phyloP scores from a whole-genome alignment of 2,888 invertebrate species.

The Malachius bipustulatus region DNA sequence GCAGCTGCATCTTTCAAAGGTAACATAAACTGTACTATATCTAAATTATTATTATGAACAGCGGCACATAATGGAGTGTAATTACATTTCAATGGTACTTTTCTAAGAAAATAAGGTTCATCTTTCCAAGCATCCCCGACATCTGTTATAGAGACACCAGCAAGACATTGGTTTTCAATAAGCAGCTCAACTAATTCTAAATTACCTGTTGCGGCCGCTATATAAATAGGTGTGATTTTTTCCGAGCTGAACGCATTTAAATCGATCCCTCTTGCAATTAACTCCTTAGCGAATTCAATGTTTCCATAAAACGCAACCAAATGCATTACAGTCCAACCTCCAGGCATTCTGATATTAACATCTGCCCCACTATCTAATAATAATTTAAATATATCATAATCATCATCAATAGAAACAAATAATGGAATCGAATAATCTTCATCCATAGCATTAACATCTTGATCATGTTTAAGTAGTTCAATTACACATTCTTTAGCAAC shows the following conservation, averaged over 20 bases:
- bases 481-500: background rate
- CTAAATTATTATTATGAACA: background rate
- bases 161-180: background rate
- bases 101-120: background rate
- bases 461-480: background rate
- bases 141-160: background rate
- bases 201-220: background rate
- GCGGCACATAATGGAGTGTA: background rate
- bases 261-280: background rate
- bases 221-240: background rate
- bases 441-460: background rate
- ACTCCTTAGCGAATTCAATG: background rate
- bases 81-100: background rate
- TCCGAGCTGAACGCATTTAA: background rate
- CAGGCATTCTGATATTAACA: background rate
- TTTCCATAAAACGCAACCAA: background rate
- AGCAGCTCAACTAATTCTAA: background rate
- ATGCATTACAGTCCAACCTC: background rate
- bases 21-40: no score
- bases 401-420: background rate
- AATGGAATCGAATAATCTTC: background rate
- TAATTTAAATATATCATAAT: background rate
- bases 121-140: background rate
- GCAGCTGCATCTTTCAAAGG: no score
- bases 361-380: background rate